Evolutionary conservation across 2,113 vertebrate genomes (phyloP), one percentile per base, ranked within the genome.

Genomic region (Laterallus jamaicensis): DNA sequence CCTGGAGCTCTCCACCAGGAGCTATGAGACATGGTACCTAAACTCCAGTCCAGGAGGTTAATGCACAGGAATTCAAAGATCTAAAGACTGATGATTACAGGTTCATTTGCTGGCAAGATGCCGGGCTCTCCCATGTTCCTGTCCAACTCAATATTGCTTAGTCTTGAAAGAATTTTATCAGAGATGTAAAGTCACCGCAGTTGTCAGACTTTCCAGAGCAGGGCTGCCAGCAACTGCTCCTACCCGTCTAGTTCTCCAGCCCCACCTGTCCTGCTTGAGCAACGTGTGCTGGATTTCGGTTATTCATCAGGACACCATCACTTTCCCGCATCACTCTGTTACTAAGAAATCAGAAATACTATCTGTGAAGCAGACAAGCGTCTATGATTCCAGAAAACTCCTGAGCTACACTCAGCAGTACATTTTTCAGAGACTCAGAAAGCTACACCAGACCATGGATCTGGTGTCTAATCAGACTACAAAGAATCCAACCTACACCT

Each of bases 401-500:
- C 28, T 5, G 13, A 60, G 29, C 25, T 15, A 55, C 35, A 2
- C 28, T 29, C 63, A 52, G 35, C 25, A 47, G 18, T 7, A 19
- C 50, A 19, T 62, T 26, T 67, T 59, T 18, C 87, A 70, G 31
- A 37, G 9, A 8, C 15, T 84, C 42, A 12, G 21, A 47, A 91
- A 31, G 32, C 42, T 78, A 19, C 66, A 44, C 0, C 0, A 11
- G 42, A 40, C 26, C 40, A 26, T 0, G 2, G 56, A 83, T 31
- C 60, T 66, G 26, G 24, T 32, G 42, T 24, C 73, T 54, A 19
- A 78, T 26, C 42, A 71, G 62, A 64, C 21, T 29, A 32, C 31
- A 56, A 42, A 62, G 39, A 49, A 52, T 12, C 18, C 12, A 25
- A 58, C 1, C 42, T 54, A 42, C 9, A 31, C 31, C 32, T 73